Evolutionary conservation across 2,113 vertebrate genomes (phyloP).

Genomic region (Hydrolagus affinis): DNA sequence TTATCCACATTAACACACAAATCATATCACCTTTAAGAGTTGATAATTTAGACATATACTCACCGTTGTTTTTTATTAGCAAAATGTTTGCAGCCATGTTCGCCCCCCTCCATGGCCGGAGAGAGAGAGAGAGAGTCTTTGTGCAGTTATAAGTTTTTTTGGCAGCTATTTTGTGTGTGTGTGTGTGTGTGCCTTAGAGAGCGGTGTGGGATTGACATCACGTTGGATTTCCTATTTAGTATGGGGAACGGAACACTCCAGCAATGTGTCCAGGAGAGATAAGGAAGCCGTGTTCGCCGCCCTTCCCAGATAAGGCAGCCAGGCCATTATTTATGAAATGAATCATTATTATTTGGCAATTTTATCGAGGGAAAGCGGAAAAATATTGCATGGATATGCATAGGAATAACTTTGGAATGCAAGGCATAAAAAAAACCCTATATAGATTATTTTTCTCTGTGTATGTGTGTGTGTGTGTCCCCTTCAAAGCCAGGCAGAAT

Average conservation of each 20-base stretch:
- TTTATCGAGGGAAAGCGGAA: conserved; percentile 75
- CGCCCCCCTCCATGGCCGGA: conserved; percentile 74
- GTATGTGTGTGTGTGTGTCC: conserved; percentile 47
- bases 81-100: conserved; percentile 85
- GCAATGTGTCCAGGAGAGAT: conserved; percentile 85
- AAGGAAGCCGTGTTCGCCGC: conserved; percentile 76
- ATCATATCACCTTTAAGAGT: neutral
- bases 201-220: conserved; percentile 66
- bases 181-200: conserved; percentile 51
- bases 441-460: conserved; percentile 49
- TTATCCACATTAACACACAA: neutral
- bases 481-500: conserved; percentile 41
- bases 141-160: conserved; percentile 37
- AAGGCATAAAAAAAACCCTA: conserved; percentile 39
- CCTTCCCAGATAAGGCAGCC: conserved; percentile 82
- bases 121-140: conserved; percentile 37
- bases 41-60: conserved; percentile 44
- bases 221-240: conserved; percentile 77
- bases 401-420: conserved; percentile 56
- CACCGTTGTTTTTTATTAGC: conserved; percentile 75
- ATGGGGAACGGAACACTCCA: conserved; percentile 80
- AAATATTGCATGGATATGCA: conserved; percentile 62
- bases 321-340: conserved; percentile 91
- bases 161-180: conserved; percentile 51
- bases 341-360: conserved; percentile 92